phyloP scores from a whole-genome alignment of 2,888 invertebrate species.

The Linnaemya vulpina region DNA sequence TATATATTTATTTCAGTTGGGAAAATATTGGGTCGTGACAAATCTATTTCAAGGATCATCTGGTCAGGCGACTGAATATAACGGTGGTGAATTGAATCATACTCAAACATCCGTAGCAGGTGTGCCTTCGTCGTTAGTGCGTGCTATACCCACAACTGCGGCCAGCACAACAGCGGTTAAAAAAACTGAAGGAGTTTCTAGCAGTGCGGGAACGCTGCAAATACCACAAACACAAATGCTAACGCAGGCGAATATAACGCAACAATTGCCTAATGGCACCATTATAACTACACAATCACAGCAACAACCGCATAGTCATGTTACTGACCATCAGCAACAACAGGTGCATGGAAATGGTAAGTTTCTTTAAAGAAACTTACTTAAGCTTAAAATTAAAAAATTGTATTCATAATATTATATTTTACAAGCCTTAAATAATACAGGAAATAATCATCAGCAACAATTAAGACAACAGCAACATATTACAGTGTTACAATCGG shows the following conservation, averaged over 20 bases:
- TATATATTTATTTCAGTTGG: constrained; percentile 83
- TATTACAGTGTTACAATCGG: constrained; percentile 68
- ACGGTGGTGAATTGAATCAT: constrained; percentile 74
- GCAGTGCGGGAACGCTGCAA: constrained; percentile 76
- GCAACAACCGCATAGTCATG: constrained; percentile 66
- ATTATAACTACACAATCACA: constrained; percentile 74
- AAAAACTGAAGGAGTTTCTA: constrained; percentile 58
- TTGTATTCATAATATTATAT: constrained; percentile 8
- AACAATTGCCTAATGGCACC: constrained; percentile 77
- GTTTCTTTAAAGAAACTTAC: too few species aligned
- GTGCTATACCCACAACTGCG: constrained; percentile 74
- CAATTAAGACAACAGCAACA: constrained; percentile 72
- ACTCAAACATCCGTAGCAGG: constrained; percentile 74
- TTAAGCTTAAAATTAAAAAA: neutral
- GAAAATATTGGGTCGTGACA: constrained; percentile 93
- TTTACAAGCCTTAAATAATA: constrained; percentile 68
- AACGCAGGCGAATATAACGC: constrained; percentile 74
- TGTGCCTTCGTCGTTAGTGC: constrained; percentile 75
- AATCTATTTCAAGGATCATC: constrained; percentile 87
- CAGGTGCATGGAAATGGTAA: constrained; percentile 73
- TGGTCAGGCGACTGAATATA: constrained; percentile 74
- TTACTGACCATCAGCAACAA: constrained; percentile 64
- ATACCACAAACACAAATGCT: constrained; percentile 76
- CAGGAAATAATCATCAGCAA: constrained; percentile 78
- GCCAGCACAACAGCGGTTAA: constrained; percentile 48